Base-by-base conservation (phyloP, 1,140 invertebrate genomes). In the Drosophila yakuba region DNA sequence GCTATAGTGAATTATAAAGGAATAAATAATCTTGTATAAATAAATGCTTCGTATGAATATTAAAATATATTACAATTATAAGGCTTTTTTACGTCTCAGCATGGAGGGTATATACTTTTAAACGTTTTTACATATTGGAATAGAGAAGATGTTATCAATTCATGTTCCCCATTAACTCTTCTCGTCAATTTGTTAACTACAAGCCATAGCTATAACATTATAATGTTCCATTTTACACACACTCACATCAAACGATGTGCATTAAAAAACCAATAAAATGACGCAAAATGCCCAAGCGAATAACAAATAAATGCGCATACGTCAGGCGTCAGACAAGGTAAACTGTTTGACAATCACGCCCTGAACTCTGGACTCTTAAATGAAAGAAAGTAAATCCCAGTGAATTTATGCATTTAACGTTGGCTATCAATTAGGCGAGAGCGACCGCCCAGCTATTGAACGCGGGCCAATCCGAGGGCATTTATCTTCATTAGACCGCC, bases 401-500 rank as follows among this genome's bases (percentile, higher is more conserved):
- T 56, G 61, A 82, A 78, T 83, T 52, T 75, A 79, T 45, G 61
- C 15, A 78, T 52, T 63, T 79, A 43, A 51, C 41, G 50, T 64
- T 60, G 28, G 28, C 45, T 41, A 79, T 83, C 75, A 76, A 83
- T 80, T 84, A 57, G 61, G 54, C 59, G 45, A 59, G 35, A 60
- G 48, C 7, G 80, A 84, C 80, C 80, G 80, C 80, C 71, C 80
- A 83, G 80, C 25, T 41, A 25, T 74, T 45, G 77, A 67, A 58
- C 50, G 20, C 45, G 41, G 72, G 60, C 60, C 62, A 61, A 68
- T 76, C 69, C 52, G 57, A 59, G 66, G 57, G 63, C 80, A 84
- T 84, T 84, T 84, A 78, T 84, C 80, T 84, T 84, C 80, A 84
- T 84, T 84, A 84, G 78, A 74, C 72, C 44, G 20, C 50, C 61